Conservation (phyloP, 2,797 vertebrate species). For the Oryzias dopingdopingensis region DNA sequence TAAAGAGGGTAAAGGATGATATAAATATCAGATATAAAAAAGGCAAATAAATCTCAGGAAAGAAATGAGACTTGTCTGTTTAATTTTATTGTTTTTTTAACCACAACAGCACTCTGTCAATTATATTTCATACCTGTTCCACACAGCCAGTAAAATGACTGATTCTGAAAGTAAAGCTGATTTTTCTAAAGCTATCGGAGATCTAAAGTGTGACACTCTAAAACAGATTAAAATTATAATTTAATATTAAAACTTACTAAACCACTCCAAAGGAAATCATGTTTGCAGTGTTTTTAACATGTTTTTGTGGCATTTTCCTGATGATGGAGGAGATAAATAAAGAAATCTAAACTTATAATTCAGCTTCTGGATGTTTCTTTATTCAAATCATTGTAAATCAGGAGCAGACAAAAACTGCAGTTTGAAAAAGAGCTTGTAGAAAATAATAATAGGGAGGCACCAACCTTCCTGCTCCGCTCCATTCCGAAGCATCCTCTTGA, state of each 20-base stretch:
- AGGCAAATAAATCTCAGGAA: conserved; percentile 1
- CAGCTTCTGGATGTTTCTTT: too few species aligned
- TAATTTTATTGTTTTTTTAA: conserved; percentile 11
- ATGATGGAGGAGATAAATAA: too few species aligned
- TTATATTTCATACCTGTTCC: conserved; percentile 29
- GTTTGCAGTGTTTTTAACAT: too few species aligned
- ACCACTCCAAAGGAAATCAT: not conserved
- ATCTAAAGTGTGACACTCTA: conserved; percentile 6
- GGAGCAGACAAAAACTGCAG: too few species aligned
- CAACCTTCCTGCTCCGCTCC: too few species aligned
- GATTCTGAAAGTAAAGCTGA: conserved; percentile 21
- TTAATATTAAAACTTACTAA: conserved; percentile 2
- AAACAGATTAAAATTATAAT: conserved; percentile 12
- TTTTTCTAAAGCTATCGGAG: not conserved
- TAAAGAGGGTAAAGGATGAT: conserved; percentile 7
- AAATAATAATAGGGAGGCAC: too few species aligned
- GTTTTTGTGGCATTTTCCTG: too few species aligned
- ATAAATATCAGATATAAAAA: not conserved
- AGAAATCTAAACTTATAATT: too few species aligned
- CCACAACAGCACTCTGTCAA: conserved; percentile 23
- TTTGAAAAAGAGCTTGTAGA: too few species aligned
- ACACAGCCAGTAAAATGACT: conserved; percentile 11
- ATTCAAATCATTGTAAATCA: too few species aligned
- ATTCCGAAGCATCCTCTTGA: too few species aligned
- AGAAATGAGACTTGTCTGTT: conserved; percentile 1